These are phyloP conservation scores for Resseliella maxima DNA, from an alignment of 2,888 invertebrate genomes.

Conservation along the genomic window DNA sequence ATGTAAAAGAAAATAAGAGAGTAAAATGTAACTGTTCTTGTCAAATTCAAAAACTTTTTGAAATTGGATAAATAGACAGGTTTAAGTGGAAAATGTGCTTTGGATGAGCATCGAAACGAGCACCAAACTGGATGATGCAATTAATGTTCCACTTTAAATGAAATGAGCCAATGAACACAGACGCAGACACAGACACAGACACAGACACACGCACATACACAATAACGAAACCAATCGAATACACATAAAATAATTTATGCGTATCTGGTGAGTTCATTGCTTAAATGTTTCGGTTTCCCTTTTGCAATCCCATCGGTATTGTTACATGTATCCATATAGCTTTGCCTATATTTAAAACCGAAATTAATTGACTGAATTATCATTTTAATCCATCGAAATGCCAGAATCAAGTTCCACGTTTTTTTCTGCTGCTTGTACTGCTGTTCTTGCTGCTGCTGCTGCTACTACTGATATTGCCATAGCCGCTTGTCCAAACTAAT, in stretches of 20 bases:
- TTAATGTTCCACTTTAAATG: constrained; percentile 46
- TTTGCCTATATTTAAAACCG: constrained; percentile 22
- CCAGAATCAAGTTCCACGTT: not conserved
- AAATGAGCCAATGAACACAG: constrained; percentile 55
- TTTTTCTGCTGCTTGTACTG: not conserved
- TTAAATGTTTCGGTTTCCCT: not conserved
- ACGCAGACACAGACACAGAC: too few species aligned
- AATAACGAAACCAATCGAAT: constrained; percentile 38
- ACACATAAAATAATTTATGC: constrained; percentile 49
- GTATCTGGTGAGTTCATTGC: constrained; percentile 38
- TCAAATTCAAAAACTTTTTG: constrained; percentile 17
- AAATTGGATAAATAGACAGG: constrained; percentile 44
- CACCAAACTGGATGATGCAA: constrained; percentile 38
- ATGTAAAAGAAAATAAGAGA: not conserved
- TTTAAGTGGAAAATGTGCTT: constrained; percentile 41
- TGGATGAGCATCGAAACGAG: not conserved
- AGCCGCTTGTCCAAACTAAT: not conserved
- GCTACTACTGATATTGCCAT: not conserved
- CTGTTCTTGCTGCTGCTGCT: not conserved
- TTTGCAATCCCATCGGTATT: not conserved
- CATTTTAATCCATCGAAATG: constrained; percentile 41
- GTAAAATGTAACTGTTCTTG: not conserved
- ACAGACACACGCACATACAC: too few species aligned
- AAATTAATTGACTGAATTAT: constrained; percentile 51
- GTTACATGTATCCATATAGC: not conserved